Base-by-base conservation (phyloP, 2,888 invertebrate genomes). In the Autographa gamma region DNA sequence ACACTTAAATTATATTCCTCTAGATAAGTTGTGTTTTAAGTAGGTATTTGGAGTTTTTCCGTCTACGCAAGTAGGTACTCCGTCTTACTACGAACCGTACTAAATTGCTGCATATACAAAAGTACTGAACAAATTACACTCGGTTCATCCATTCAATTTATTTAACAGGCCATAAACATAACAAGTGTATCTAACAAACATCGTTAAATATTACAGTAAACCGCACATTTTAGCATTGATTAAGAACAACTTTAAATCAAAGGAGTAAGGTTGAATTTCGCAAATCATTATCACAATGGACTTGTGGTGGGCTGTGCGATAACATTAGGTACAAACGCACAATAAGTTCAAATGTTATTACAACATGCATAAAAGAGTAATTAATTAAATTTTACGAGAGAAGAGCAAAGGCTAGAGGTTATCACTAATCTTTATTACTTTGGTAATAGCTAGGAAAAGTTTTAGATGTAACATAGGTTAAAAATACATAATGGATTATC, bases 401-500 rank as follows among this genome's bases (percentile, higher is more conserved):
- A 71, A 76, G 76, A 54, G 58, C 71, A 66, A 18, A 63, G 65
- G 65, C 63, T 76, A 76, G 63, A 32, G 11, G 25, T 4, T 1
- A 14, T 25, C 48, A n/a, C 52, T 38, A 31, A 32, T 58, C n/a
- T 52, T 71, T 25, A 13, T 43, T 32, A 56, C 48, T n/a, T 72
- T 48, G 58, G 5, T 4, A 62, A 0, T n/a, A 19, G 38, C 19
- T 73, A 65, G 43, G 73, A 74, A 61, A 71, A 43, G 0, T 11
- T 56, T 5, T 56, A 14, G 54, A 25, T 19, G 18, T 13, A 7
- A 19, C 11, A 3, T 43, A 43, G 14, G 14, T 6, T 14, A 14
- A 14, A 14, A 11, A 38, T 38, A 11, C 2, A 38, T 11, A 11
- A 11, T 38, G 11, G 2, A 38, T 34, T 38, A 38, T 11, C 11